Base-by-base conservation (phyloP, 2,797 vertebrate genomes). In the Fringilla coelebs region DNA sequence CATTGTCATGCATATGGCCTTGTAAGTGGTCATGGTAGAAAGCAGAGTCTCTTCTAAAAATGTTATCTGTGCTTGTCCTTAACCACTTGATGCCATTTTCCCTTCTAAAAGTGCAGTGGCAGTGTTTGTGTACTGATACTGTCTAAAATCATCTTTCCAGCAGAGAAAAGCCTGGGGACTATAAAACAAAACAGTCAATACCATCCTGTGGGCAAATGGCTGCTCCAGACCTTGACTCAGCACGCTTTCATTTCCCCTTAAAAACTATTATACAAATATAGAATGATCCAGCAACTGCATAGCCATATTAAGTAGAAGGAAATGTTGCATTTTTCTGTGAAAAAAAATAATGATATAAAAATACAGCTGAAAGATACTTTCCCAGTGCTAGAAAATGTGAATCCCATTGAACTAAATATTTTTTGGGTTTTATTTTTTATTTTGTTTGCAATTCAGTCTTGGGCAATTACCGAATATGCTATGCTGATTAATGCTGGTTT, bases 211-310 rank as follows among this genome's bases (percentile, higher is more conserved):
- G 83, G 67, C 25, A 94, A 93, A 88, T 67, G 55, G 9, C 58
- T 91, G 41, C 40, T 92, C 48, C 41, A 81, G 79, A 45, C 88
- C 38, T 86, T 88, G 88, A 91, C 66, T 96, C 88, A 86, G 83
- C 82, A 91, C 66, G 61, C 60, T 84, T 88, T 60, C 41, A 63
- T 52, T 90, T 91, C 32, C 38, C 22, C 52, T 79, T 67, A 86
- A 13, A 79, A 60, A n/a, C 26, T 70, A 36, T 61, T 60, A 92
- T 29, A 87, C 85, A 90, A 90, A 82, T 54, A 80, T 0, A 91
- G 79, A 91, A 73, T 1, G 2, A 81, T 55, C 73, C 63, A 90
- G 58, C 20, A 89, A 84, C 15, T 73, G 9, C 55, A 88, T 21
- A 81, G 17, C 32, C 84, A 51, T 67, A 63, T 63, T 73, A 88